Evolutionary conservation across 2,888 invertebrate species (phyloP).

Genomic region (Lasioglossum oenotherae): DNA sequence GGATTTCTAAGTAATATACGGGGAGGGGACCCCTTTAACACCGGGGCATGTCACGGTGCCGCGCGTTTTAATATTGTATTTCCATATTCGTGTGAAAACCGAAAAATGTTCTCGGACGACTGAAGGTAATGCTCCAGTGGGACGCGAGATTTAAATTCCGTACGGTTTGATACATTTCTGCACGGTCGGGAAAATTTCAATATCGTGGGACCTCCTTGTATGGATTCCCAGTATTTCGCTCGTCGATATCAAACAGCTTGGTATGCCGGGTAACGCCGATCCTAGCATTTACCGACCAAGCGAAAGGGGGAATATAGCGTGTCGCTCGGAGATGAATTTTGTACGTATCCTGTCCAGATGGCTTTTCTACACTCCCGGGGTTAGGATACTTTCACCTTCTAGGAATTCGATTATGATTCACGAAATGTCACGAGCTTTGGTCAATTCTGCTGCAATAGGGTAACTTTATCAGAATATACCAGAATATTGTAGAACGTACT

Average conservation of each 20-base stretch:
- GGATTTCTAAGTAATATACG: background rate
- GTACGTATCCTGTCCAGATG: slow-evolving; percentile 50
- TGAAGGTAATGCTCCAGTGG: slow-evolving; percentile 35
- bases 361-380: slow-evolving; percentile 39
- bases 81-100: slow-evolving; percentile 42
- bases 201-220: slow-evolving; percentile 58
- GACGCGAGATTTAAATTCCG: slow-evolving; percentile 56
- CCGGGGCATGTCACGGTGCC: slow-evolving; percentile 37
- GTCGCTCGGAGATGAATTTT: slow-evolving; percentile 52
- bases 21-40: background rate
- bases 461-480: too few relatives aligned
- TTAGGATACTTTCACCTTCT: slow-evolving; percentile 39
- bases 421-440: slow-evolving; percentile 13
- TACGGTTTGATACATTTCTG: slow-evolving; percentile 49
- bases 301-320: slow-evolving; percentile 48
- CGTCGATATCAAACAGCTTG: slow-evolving; percentile 49
- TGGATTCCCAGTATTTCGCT: slow-evolving; percentile 49
- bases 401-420: slow-evolving; percentile 17
- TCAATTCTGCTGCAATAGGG: background rate
- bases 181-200: slow-evolving; percentile 71
- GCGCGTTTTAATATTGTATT: slow-evolving; percentile 72
- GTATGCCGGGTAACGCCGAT: slow-evolving; percentile 54
- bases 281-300: slow-evolving; percentile 56
- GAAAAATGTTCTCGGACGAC: slow-evolving; percentile 57
- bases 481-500: too few relatives aligned